Percentiles rank a stretch among this genome's conserved stretches.
These are phyloP conservation scores for Morpho helenor DNA, from an alignment of 2,888 invertebrate genomes.

Conservation along the genomic window DNA sequence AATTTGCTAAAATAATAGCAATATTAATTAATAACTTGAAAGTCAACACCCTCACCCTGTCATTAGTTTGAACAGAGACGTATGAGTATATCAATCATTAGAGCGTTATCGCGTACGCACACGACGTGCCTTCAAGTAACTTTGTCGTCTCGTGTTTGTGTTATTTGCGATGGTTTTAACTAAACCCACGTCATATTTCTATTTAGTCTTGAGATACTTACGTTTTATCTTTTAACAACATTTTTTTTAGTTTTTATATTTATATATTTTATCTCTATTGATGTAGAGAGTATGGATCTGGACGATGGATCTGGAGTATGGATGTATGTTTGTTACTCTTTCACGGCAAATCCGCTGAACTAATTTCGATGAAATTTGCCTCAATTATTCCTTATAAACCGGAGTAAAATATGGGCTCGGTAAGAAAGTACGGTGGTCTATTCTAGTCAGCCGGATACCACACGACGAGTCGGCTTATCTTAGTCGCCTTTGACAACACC, in stretches of 20 bases:
- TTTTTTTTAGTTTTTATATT: neutral
- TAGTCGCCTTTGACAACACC: too few relatives aligned
- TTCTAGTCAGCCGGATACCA: too few relatives aligned
- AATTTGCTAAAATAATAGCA: conserved; percentile 65
- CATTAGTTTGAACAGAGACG: conserved; percentile 71
- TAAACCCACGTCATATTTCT: conserved; percentile 34
- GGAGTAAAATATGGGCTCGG: too few relatives aligned
- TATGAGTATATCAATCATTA: conserved; percentile 75
- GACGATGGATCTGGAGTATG: too few relatives aligned
- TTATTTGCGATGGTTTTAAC: conserved; percentile 40
- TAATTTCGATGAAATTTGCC: too few relatives aligned
- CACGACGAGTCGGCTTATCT: too few relatives aligned
- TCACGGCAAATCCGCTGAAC: too few relatives aligned
- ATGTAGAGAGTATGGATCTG: too few relatives aligned
- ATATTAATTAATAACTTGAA: conserved; percentile 76
- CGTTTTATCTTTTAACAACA: conserved; percentile 7
- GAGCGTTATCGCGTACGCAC: conserved; percentile 63
- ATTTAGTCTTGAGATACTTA: conserved; percentile 11
- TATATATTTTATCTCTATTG: too few relatives aligned
- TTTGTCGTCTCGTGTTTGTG: conserved; percentile 54
- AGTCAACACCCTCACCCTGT: conserved; percentile 75
- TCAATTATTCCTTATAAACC: too few relatives aligned
- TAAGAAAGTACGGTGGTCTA: too few relatives aligned
- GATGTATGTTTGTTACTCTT: too few relatives aligned
- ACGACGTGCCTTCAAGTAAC: conserved; percentile 55